phyloP scores from a whole-genome alignment of 2,797 vertebrate genomes.

The Lagorchestes hirsutus region DNA sequence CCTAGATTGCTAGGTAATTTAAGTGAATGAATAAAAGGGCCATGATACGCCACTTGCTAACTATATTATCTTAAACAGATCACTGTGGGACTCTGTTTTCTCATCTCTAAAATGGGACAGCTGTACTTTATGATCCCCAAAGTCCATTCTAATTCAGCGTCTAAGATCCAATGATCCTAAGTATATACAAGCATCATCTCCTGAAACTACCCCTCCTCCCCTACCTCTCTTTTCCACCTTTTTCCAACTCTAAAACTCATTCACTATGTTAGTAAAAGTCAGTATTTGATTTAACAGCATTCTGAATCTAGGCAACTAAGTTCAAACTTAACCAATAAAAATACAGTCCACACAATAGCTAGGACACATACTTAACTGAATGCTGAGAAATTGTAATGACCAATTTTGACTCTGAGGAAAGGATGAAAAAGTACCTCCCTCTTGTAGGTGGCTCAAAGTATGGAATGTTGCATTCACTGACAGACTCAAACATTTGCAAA shows the following conservation, averaged over 20 bases:
- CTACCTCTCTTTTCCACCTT: background rate
- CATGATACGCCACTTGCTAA: background rate
- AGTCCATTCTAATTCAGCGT: background rate
- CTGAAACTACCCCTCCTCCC: background rate
- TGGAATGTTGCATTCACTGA: background rate
- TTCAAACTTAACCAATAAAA: background rate
- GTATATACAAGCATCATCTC: background rate
- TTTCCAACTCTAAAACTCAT: background rate
- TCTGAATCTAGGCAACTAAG: background rate
- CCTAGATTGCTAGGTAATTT: background rate
- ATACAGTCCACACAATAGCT: background rate
- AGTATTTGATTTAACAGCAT: background rate
- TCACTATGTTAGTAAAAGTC: background rate
- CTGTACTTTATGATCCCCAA: background rate
- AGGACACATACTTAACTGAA: background rate
- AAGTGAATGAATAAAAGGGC: background rate
- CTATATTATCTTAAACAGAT: background rate
- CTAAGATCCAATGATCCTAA: background rate
- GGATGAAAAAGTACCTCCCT: background rate
- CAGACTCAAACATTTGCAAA: background rate
- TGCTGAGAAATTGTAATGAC: background rate
- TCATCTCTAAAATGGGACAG: background rate
- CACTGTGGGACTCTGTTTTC: background rate
- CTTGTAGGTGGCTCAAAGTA: background rate
- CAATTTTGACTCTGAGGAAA: background rate